Percentiles rank a stretch among this genome's conserved stretches.
These are phyloP conservation scores for Ennomos erosarius DNA, from an alignment of 2,888 invertebrate species.

Conservation along the genomic window DNA sequence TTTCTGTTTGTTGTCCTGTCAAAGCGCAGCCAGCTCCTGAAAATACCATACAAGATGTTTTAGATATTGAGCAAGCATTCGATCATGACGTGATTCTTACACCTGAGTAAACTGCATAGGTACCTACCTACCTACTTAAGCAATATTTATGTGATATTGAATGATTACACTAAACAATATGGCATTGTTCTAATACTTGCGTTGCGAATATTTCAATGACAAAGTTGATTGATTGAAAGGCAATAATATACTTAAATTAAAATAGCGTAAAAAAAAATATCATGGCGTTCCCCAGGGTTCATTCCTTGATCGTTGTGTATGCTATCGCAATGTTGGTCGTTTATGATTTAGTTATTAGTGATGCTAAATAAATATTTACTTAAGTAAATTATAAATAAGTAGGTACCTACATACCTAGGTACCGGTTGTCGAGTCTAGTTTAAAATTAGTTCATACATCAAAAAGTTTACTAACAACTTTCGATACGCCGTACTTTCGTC, in stretches of 20 bases:
- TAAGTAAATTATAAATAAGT: too few relatives aligned
- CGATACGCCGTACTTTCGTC: too few relatives aligned
- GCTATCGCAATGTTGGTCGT: too few relatives aligned
- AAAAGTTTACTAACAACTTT: too few relatives aligned
- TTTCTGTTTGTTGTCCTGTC: slow-evolving; percentile 84
- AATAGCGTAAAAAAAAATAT: too few relatives aligned
- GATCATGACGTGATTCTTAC: slow-evolving; percentile 28
- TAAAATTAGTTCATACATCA: too few relatives aligned
- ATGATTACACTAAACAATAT: slow-evolving; percentile 21
- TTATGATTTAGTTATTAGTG: too few relatives aligned
- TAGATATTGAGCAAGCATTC: slow-evolving; percentile 17
- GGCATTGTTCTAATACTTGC: slow-evolving; percentile 34
- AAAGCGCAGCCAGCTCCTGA: slow-evolving; percentile 85
- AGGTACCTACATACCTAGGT: too few relatives aligned
- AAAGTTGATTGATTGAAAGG: slow-evolving; percentile 10
- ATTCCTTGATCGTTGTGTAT: not conserved
- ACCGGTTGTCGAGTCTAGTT: too few relatives aligned
- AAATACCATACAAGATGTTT: slow-evolving; percentile 43
- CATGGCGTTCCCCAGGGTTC: slow-evolving; percentile 4
- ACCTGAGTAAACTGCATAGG: slow-evolving; percentile 34
- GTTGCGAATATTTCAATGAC: slow-evolving; percentile 17
- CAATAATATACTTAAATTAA: slow-evolving; percentile 3
- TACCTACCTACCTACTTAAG: too few relatives aligned
- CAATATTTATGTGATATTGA: slow-evolving; percentile 26
- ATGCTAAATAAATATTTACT: too few relatives aligned